Conservation (phyloP, 2,113 vertebrate genomes). For the Ovis canadensis region DNA sequence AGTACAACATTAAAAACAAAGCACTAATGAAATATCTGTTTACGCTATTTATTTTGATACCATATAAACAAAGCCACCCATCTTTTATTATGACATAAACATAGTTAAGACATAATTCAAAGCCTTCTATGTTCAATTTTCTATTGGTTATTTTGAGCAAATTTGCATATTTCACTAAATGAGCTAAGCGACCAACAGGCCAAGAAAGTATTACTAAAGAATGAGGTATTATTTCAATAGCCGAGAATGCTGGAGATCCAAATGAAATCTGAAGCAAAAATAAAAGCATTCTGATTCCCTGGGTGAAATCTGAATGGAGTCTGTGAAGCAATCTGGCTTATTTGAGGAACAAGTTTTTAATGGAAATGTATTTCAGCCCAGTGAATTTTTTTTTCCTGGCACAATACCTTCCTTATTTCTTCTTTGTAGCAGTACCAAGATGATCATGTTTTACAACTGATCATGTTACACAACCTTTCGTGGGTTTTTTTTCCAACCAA, state of each 20-base stretch:
- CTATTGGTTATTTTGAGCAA: constrained; percentile 4
- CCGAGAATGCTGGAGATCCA: background rate
- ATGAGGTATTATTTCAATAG: background rate
- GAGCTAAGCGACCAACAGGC: background rate
- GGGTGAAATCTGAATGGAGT: background rate
- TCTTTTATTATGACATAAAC: background rate
- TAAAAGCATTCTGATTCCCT: background rate
- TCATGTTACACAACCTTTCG: background rate
- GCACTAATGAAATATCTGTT: constrained; percentile 2
- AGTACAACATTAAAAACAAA: constrained; percentile 30
- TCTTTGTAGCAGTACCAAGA: background rate
- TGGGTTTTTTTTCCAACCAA: background rate
- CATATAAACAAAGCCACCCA: background rate
- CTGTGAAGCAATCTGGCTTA: background rate
- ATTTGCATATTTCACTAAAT: background rate
- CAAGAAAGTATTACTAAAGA: constrained; percentile 13
- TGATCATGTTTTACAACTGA: background rate
- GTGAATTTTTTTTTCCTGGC: background rate
- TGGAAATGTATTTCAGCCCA: background rate
- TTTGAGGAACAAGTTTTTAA: background rate
- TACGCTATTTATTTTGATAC: background rate
- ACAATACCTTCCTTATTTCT: background rate
- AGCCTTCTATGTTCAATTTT: background rate
- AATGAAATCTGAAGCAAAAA: background rate
- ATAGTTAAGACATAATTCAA: background rate